phyloP scores from a whole-genome alignment of 2,113 vertebrate genomes.

The Lota lota region DNA sequence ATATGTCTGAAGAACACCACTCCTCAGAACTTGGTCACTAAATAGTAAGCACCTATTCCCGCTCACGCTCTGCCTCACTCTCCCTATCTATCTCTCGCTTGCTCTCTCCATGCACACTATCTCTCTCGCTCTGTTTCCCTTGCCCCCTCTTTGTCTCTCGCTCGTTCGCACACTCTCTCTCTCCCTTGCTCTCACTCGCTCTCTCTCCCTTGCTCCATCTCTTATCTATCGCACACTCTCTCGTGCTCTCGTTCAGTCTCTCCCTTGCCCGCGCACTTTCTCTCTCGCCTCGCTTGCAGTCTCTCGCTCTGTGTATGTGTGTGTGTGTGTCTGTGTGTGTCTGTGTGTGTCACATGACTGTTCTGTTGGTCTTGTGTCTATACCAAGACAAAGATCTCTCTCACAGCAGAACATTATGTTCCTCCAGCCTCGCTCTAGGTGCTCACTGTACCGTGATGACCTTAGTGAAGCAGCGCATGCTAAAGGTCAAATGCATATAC shows the following conservation, averaged over 20 bases:
- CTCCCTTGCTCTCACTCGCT: no score
- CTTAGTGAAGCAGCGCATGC: no score
- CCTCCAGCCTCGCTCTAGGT: no score
- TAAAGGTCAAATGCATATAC: no score
- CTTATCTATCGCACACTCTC: no score
- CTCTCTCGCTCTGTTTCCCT: no score
- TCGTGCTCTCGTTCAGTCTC: no score
- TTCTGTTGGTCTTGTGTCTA: background rate
- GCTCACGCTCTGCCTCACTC: slow-evolving; percentile 12
- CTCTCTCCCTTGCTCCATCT: no score
- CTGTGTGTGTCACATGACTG: slow-evolving; percentile 3
- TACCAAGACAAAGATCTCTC: background rate
- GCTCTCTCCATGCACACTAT: background rate
- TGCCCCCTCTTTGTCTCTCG: no score
- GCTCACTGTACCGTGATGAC: no score
- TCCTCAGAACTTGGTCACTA: background rate
- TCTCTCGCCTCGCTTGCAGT: no score
- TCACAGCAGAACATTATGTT: background rate
- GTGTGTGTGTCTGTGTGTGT: background rate
- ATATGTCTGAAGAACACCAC: background rate
- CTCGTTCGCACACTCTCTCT: no score
- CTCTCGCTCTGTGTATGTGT: background rate
- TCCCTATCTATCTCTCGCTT: background rate
- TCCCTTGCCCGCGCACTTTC: background rate
- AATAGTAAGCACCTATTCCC: slow-evolving; percentile 9